Conservation (phyloP, 1,140 invertebrate genomes). For the Gonatopus flavifemur region DNA sequence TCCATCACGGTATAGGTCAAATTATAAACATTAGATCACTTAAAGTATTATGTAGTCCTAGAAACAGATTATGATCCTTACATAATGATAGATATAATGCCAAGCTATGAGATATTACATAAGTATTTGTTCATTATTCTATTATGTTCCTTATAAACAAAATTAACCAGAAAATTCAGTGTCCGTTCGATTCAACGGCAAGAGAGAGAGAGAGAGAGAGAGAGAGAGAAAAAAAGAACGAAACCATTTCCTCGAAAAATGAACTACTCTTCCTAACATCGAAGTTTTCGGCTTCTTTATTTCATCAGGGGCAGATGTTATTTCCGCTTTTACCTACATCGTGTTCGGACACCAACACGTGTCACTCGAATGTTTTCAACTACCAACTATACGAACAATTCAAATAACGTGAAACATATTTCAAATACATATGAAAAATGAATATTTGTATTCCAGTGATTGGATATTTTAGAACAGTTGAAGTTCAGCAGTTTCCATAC, state of each 20-base stretch:
- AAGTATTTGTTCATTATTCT: conserved; percentile 31
- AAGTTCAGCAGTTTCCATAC: too few species aligned
- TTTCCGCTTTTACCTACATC: conserved; percentile 28
- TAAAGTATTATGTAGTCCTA: conserved; percentile 22
- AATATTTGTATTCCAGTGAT: too few species aligned
- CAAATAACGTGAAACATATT: too few species aligned
- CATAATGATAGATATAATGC: conserved; percentile 24
- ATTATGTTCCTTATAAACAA: conserved; percentile 15
- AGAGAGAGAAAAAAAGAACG: neutral
- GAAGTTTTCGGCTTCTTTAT: conserved; percentile 27
- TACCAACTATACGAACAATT: too few species aligned
- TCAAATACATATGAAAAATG: too few species aligned
- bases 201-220: neutral
- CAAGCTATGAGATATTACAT: conserved; percentile 22
- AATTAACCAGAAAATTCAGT: too few species aligned
- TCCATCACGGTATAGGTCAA: conserved; percentile 12
- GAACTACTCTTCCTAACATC: too few species aligned
- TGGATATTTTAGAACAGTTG: too few species aligned
- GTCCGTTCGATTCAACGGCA: too few species aligned
- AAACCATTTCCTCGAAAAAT: neutral
- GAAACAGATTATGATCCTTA: conserved; percentile 33
- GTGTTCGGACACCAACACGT: conserved; percentile 22
- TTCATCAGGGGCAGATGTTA: conserved; percentile 24
- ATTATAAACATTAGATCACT: conserved; percentile 27
- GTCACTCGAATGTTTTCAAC: too few species aligned